Conservation (phyloP, 2,888 invertebrate species). For the Patella depressa region DNA sequence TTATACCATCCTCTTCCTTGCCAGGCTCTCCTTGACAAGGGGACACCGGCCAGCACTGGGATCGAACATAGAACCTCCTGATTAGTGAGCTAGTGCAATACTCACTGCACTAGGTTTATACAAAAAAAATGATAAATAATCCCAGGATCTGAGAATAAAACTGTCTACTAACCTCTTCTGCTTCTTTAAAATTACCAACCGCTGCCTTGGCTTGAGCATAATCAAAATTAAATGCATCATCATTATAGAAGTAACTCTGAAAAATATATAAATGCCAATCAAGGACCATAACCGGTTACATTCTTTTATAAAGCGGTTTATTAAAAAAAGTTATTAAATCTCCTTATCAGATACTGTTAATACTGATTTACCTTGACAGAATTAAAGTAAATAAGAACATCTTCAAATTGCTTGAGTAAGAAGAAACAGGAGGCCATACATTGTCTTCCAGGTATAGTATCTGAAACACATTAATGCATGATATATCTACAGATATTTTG, state of each 20-base stretch:
- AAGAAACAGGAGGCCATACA: conserved; percentile 99
- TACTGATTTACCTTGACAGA: conserved; percentile 82
- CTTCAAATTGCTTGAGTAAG: conserved; percentile 93
- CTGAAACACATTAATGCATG: conserved; percentile 69
- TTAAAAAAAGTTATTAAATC: no score
- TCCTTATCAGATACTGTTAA: no score
- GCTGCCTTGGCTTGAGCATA: conserved; percentile 89
- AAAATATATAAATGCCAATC: conserved; percentile 27
- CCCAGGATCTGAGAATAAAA: background rate
- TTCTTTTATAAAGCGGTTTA: no score
- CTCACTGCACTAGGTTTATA: no score
- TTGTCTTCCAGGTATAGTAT: conserved; percentile 93
- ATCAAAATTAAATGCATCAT: conserved; percentile 90
- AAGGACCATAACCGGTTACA: no score
- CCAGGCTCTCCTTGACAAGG: background rate
- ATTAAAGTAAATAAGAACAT: conserved; percentile 94
- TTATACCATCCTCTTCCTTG: no score
- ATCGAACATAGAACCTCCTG: no score
- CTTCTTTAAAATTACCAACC: conserved; percentile 92
- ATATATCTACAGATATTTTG: no score
- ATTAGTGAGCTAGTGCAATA: no score
- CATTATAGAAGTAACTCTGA: conserved; percentile 89
- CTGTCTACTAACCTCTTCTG: conserved; percentile 80
- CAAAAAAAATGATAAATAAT: no score
- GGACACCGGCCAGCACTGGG: background rate